Percentiles rank a stretch among this genome's conserved stretches.
These are phyloP conservation scores for Drosophila borealis DNA, from an alignment of 2,888 invertebrate genomes.

Conservation along the genomic window DNA sequence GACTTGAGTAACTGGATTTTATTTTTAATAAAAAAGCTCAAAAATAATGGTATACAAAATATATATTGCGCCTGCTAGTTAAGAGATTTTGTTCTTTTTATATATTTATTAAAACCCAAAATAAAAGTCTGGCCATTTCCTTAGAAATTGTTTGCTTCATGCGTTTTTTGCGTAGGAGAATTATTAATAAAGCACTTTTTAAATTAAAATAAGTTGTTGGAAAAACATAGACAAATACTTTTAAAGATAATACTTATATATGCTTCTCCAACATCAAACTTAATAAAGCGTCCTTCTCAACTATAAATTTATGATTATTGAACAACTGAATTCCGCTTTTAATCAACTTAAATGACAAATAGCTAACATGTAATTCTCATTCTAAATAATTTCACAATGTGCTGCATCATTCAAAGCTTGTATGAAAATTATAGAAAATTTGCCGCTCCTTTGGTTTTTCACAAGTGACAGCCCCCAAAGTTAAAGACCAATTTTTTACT, in stretches of 20 bases:
- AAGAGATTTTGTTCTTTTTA: no score
- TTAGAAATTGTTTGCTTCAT: no score
- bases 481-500: conserved; percentile 51
- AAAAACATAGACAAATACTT: no score
- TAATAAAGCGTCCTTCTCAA: neutral
- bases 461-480: conserved; percentile 54
- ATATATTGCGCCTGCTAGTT: neutral
- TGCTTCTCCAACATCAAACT: no score
- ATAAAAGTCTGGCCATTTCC: no score
- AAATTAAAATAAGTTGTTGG: no score
- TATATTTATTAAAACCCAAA: no score
- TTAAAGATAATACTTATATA: no score
- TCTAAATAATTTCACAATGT: conserved; percentile 33
- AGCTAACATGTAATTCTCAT: conserved; percentile 13
- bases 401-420: conserved; percentile 32
- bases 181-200: no score
- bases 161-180: no score
- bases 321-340: conserved; percentile 16
- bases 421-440: conserved; percentile 47
- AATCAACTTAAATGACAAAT: conserved; percentile 37
- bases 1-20: neutral
- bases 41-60: neutral
- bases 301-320: conserved; percentile 13
- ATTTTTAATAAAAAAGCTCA: neutral
- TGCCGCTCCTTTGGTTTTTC: conserved; percentile 51